Conservation (phyloP, 1,140 invertebrate species). For the Drosophila kikkawai region DNA sequence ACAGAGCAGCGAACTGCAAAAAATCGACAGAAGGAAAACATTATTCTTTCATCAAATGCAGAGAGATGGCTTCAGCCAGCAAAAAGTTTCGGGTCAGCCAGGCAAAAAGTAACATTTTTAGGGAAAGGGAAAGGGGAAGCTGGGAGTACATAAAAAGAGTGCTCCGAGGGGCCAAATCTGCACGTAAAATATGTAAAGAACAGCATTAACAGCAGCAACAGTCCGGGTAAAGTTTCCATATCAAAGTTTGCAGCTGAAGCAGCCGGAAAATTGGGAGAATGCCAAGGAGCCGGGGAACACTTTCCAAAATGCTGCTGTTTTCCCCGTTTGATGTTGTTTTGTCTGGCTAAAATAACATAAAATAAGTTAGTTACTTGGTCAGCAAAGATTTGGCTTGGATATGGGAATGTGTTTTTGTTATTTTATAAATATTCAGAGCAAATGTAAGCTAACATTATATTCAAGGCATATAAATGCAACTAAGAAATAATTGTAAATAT, state of each 20-base stretch:
- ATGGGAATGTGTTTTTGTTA: background rate
- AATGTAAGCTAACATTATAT: background rate
- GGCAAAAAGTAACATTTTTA: constrained; percentile 33
- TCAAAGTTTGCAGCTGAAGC: constrained; percentile 3
- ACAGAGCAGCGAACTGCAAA: background rate
- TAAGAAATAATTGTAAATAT: background rate
- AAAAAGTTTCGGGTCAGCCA: constrained; percentile 3
- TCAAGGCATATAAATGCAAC: background rate
- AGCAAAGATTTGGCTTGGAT: constrained; percentile 12
- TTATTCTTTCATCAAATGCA: constrained; percentile 21
- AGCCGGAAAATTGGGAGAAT: background rate
- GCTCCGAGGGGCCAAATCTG: constrained; percentile 15
- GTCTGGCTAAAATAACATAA: constrained; percentile 23
- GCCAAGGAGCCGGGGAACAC: background rate
- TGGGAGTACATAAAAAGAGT: constrained; percentile 24
- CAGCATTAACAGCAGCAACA: constrained; percentile 18
- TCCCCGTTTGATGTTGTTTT: background rate
- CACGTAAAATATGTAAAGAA: constrained; percentile 40
- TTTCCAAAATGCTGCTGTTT: constrained; percentile 11
- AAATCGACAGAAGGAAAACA: constrained; percentile 10
- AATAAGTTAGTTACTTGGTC: constrained; percentile 34
- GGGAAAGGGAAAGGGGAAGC: background rate
- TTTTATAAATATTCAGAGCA: background rate
- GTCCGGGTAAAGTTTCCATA: constrained; percentile 20
- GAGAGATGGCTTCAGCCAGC: background rate